Evolutionary conservation across 2,113 vertebrate genomes (phyloP).

Genomic region (Python bivittatus): DNA sequence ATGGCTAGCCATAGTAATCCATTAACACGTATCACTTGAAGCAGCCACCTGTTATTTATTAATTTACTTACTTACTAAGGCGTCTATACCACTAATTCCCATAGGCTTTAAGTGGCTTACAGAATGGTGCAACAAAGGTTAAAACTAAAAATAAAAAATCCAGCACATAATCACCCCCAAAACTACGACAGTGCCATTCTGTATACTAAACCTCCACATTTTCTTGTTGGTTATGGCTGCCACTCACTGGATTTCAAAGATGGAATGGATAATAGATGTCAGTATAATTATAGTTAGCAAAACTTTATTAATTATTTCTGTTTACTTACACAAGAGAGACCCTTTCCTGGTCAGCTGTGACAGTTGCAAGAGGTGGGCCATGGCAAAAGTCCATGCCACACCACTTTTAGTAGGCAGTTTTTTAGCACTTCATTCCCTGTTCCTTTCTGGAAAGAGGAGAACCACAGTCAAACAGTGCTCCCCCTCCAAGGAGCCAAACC

Average conservation of each 20-base stretch:
- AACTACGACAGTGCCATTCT: not conserved
- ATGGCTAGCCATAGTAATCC: not conserved
- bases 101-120: not conserved
- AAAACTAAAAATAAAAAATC: not conserved
- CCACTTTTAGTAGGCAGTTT: not conserved
- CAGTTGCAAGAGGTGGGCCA: not conserved
- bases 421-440: not conserved
- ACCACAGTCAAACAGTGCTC: too few species aligned
- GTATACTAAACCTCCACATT: not conserved
- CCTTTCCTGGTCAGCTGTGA: not conserved
- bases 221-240: not conserved
- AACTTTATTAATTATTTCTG: not conserved
- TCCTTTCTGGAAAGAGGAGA: not conserved
- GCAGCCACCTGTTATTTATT: not conserved
- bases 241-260: not conserved
- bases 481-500: too few species aligned
- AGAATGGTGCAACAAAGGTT: not conserved
- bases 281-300: not conserved
- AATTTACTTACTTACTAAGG: not conserved
- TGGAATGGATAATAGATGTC: not conserved
- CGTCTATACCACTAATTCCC: not conserved
- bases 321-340: not conserved
- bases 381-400: not conserved
- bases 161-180: not conserved
- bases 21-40: not conserved